phyloP scores from a whole-genome alignment of 2,113 vertebrate genomes.

The Dipodomys stephensi region DNA sequence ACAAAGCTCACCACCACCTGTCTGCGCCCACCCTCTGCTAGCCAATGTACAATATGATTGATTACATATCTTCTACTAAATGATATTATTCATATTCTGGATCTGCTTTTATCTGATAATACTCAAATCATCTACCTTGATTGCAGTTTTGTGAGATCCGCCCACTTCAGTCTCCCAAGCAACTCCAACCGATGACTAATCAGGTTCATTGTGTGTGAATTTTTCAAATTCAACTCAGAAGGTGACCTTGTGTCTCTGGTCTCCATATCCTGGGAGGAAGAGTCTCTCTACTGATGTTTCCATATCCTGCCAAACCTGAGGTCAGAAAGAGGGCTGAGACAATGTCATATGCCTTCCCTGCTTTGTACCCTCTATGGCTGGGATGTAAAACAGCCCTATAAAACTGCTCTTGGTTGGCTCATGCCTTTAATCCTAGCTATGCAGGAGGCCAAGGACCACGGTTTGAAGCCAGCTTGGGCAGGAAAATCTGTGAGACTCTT shows the following conservation, averaged over 20 bases:
- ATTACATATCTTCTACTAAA: conserved; percentile 20
- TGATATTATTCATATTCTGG: neutral
- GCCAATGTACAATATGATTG: neutral
- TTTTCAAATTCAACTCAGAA: conserved; percentile 35
- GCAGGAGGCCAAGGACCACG: no score
- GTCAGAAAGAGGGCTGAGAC: neutral
- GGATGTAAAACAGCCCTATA: neutral
- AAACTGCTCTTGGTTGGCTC: neutral
- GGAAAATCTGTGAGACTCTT: no score
- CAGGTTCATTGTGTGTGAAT: conserved; percentile 8
- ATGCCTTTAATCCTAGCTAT: neutral
- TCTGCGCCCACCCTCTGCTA: neutral
- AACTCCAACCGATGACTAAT: neutral
- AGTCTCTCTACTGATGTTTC: neutral
- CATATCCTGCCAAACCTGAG: neutral
- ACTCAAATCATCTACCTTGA: neutral
- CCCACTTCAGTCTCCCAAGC: conserved; percentile 19
- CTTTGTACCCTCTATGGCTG: neutral
- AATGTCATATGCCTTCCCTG: neutral
- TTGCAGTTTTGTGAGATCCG: neutral
- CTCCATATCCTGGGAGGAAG: neutral
- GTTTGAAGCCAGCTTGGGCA: no score
- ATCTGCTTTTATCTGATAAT: neutral
- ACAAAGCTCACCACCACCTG: neutral
- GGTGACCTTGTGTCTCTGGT: neutral